These are phyloP conservation scores for Campoplex nolae DNA, from an alignment of 2,888 invertebrate species.

Conservation along the genomic window DNA sequence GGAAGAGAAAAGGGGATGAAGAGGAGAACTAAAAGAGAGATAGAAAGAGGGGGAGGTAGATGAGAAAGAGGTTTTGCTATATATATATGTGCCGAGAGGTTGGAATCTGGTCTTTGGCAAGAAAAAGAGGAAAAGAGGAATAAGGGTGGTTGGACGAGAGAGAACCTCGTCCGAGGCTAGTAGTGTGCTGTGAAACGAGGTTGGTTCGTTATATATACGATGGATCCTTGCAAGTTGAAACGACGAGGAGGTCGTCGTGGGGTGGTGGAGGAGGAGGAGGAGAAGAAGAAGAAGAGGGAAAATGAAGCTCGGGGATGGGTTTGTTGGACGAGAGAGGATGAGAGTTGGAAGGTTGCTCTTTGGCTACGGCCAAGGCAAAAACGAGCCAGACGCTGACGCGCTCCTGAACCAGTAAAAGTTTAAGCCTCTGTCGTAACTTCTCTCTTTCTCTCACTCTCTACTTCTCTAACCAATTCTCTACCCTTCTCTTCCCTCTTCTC, in stretches of 20 bases:
- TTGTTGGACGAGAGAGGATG: slow-evolving; percentile 42
- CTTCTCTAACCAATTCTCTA: slow-evolving; percentile 18
- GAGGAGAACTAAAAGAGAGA: slow-evolving; percentile 52
- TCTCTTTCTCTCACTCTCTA: neutral
- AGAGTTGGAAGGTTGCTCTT: slow-evolving; percentile 41
- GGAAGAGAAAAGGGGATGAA: slow-evolving; percentile 27
- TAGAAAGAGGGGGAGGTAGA: slow-evolving; percentile 40
- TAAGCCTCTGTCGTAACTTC: slow-evolving; percentile 79
- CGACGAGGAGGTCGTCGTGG: slow-evolving; percentile 65
- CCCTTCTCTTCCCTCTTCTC: slow-evolving; percentile 5
- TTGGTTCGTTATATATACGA: slow-evolving; percentile 35
- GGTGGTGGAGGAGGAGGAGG: slow-evolving; percentile 43
- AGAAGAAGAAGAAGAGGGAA: slow-evolving; percentile 42
- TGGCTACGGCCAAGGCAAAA: slow-evolving; percentile 73
- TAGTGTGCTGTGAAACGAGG: slow-evolving; percentile 56
- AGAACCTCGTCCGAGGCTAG: slow-evolving; percentile 59
- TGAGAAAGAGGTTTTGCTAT: slow-evolving; percentile 40
- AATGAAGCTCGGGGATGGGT: slow-evolving; percentile 31
- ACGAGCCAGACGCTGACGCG: slow-evolving; percentile 79
- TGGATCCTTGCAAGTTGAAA: slow-evolving; percentile 60
- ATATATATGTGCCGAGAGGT: slow-evolving; percentile 48
- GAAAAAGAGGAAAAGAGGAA: slow-evolving; percentile 62
- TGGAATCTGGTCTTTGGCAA: slow-evolving; percentile 59
- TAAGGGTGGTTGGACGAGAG: slow-evolving; percentile 61
- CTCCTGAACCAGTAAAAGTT: slow-evolving; percentile 80